A percentile compares a stretch with the other conserved stretches of the same genome.
phyloP scores from a whole-genome alignment of 2,113 vertebrate species.

The Coracopsis vasa region DNA sequence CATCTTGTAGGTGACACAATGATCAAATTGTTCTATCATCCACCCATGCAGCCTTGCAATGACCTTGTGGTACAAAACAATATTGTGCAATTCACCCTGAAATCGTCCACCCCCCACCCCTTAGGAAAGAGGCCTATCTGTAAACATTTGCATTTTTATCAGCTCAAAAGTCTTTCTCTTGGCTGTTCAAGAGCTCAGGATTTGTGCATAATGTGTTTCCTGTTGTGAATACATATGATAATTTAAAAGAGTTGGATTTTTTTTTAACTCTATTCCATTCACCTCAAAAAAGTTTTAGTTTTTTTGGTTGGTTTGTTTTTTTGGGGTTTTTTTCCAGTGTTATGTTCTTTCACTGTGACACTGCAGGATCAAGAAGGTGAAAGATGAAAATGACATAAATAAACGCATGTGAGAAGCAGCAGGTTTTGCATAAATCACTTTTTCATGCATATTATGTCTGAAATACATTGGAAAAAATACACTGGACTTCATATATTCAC shows the following conservation, averaged over 20 bases:
- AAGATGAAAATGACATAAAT: background rate
- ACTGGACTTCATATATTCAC: background rate
- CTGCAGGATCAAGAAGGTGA: background rate
- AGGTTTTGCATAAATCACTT: background rate
- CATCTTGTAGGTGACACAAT: background rate
- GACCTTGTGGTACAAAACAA: background rate
- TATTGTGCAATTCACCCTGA: background rate
- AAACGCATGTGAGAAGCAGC: background rate
- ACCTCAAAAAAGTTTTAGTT: background rate
- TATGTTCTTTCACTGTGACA: background rate
- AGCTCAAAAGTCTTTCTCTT: background rate
- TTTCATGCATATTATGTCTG: background rate
- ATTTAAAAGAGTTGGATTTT: background rate
- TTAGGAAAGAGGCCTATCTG: background rate
- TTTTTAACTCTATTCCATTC: background rate
- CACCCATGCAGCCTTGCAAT: background rate
- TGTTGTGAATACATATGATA: background rate
- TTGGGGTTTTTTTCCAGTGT: background rate
- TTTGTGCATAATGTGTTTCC: background rate
- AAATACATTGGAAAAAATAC: background rate
- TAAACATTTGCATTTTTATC: constrained; percentile 16
- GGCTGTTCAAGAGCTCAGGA: background rate
- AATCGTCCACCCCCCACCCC: background rate
- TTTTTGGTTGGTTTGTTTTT: background rate
- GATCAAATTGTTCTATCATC: background rate